A percentile compares a stretch with the other conserved stretches of the same genome.
phyloP scores from a whole-genome alignment of 2,113 vertebrate species.

The Pseudopodoces humilis region DNA sequence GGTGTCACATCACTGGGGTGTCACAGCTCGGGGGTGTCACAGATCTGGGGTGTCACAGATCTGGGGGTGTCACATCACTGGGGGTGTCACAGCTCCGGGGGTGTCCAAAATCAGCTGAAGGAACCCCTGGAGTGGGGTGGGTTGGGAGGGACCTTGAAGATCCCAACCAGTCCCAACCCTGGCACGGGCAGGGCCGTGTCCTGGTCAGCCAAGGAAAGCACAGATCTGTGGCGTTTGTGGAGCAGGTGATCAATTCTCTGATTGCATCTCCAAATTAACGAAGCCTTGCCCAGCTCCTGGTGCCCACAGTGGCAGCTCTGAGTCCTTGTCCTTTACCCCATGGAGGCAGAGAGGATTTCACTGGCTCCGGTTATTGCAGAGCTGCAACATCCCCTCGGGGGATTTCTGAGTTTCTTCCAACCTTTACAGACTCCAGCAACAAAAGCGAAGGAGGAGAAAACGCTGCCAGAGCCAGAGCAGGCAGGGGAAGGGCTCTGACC shows the following conservation, averaged over 20 bases:
- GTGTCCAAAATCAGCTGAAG: not conserved
- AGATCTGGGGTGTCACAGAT: no score
- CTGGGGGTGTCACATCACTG: no score
- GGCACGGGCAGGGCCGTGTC: not conserved
- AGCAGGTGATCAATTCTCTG: not conserved
- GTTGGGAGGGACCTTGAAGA: not conserved
- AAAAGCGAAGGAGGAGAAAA: constrained; percentile 12
- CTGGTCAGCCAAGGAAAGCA: not conserved
- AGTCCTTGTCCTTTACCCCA: not conserved
- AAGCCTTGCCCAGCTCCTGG: not conserved
- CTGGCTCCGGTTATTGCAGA: not conserved
- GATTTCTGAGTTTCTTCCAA: not conserved
- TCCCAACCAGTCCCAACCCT: not conserved
- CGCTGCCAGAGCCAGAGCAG: not conserved
- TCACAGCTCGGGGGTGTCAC: no score
- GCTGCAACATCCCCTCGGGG: not conserved
- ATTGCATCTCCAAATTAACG: not conserved
- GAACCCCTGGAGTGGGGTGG: not conserved
- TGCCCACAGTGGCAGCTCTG: not conserved
- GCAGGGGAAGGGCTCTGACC: not conserved
- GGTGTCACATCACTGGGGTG: no score
- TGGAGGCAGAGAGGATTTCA: not conserved
- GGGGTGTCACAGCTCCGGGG: no score
- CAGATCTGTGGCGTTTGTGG: not conserved
- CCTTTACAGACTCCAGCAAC: not conserved